Percentiles rank a stretch among this genome's conserved stretches.
phyloP scores from a whole-genome alignment of 2,797 vertebrate species.

The Distichodus sexfasciatus region DNA sequence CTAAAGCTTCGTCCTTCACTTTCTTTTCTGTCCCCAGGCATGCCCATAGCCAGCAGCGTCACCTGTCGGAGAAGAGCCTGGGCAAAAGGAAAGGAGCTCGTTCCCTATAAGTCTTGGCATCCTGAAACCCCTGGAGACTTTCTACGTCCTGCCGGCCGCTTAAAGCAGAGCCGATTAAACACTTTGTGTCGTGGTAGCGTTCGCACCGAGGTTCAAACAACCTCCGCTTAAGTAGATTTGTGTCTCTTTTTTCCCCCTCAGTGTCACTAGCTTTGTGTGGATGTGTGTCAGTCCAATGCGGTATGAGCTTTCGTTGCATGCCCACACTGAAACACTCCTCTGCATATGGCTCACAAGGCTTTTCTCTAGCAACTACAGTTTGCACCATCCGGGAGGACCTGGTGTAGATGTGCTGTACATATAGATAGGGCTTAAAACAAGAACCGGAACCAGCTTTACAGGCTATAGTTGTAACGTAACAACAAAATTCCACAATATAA shows the following conservation, averaged over 20 bases:
- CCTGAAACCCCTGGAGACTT: neutral
- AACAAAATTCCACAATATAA: too few relatives aligned
- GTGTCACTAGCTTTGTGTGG: slow-evolving; percentile 41
- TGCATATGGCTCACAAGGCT: neutral
- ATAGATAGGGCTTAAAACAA: neutral
- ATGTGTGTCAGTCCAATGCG: slow-evolving; percentile 40
- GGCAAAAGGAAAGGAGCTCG: slow-evolving; percentile 76
- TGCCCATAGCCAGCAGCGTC: slow-evolving; percentile 91
- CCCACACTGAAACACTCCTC: slow-evolving; percentile 19
- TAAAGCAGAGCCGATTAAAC: neutral
- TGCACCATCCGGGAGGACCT: neutral
- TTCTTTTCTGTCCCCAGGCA: slow-evolving; percentile 72
- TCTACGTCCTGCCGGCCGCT: neutral
- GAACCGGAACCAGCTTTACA: too few relatives aligned
- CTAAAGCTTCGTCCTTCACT: neutral
- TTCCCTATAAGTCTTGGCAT: slow-evolving; percentile 36
- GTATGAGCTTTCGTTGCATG: slow-evolving; percentile 45
- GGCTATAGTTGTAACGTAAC: too few relatives aligned
- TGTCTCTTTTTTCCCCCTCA: slow-evolving; percentile 29
- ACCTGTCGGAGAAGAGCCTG: slow-evolving; percentile 85
- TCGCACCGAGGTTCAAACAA: neutral
- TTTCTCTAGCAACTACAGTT: neutral
- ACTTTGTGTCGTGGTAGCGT: slow-evolving; percentile 1
- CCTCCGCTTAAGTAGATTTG: slow-evolving; percentile 27
- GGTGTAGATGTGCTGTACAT: neutral